Evolutionary conservation across 2,888 invertebrate species (phyloP), one percentile per base, ranked within the genome.

Genomic region (Trimorus sp.): DNA sequence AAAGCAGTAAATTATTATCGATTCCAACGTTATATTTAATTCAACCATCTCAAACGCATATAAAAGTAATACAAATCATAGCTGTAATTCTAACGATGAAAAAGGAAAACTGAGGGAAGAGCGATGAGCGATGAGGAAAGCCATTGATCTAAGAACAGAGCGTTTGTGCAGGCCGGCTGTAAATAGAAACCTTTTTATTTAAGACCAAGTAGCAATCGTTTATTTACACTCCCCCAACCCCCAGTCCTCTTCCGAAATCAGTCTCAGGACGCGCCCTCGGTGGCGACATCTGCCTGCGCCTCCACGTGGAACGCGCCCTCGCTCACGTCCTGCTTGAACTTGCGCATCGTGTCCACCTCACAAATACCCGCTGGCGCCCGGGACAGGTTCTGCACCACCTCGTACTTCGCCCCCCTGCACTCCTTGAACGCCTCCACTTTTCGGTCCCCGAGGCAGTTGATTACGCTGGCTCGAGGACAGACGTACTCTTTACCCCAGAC

Each of bases 301-400:
- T 95, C 94, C n/a, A 96, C 93, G 91, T 94, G 95, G 89, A 95
- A 96, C 3, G 97, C 95, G 0, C 98, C 98, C 89, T 97, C 95
- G 54, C 94, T 94, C 9, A 95, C 94, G 91, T 95, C 97, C 15
- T 93, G 93, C 83, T 94, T 93, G 16, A 98, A 92, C 88, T 94
- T 94, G n/a, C 93, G 90, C 77, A 93, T 92, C 14, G 93, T 94
- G 66, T 92, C 93, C 7, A 92, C 91, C 87, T 95, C 95, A 90
- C 96, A 96, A 73, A 94, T 93, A 56, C 92, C 90, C 56, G 93
- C 93, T 4, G 87, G 87, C 70, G 85, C 92, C 45, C 93, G 92
- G 0, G 94, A 92, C 56, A 97, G 90, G 62, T 93, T 92, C 86
- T 93, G 93, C 12, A 97, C 93, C 6, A 98, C 93, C 84, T 94